These are phyloP conservation scores for Aplocera efformata DNA, from an alignment of 2,888 invertebrate species.

Conservation along the genomic window DNA sequence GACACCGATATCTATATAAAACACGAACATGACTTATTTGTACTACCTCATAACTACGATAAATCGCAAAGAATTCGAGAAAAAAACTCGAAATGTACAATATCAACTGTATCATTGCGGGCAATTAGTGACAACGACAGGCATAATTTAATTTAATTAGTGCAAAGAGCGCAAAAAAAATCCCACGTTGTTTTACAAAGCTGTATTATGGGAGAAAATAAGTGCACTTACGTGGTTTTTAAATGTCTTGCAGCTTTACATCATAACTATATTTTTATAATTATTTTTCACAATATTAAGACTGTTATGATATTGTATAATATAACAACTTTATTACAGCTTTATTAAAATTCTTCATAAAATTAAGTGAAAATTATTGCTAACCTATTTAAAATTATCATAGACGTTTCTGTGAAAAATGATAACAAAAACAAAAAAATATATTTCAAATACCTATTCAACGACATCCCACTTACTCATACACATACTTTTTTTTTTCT, in stretches of 20 bases:
- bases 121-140: slow-evolving; percentile 18
- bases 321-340: no score
- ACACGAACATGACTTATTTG: slow-evolving; percentile 5
- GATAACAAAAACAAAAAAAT: no score
- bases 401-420: no score
- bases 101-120: slow-evolving; percentile 16
- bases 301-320: no score
- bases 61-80: slow-evolving; percentile 8
- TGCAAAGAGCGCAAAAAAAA: slow-evolving; percentile 30
- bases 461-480: no score
- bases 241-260: slow-evolving; percentile 1
- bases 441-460: no score
- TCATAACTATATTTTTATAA: not conserved
- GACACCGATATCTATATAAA: slow-evolving; percentile 5
- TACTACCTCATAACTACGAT: slow-evolving; percentile 5
- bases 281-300: no score
- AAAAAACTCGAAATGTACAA: slow-evolving; percentile 11
- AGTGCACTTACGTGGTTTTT: slow-evolving; percentile 1
- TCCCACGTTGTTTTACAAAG: not conserved
- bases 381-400: no score
- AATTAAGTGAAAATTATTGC: no score
- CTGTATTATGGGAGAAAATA: slow-evolving; percentile 1
- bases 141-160: slow-evolving; percentile 41
- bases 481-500: no score
- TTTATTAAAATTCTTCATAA: no score